These are phyloP conservation scores for Microcebus griseorufus DNA, from an alignment of 2,113 vertebrate genomes.

Conservation along the genomic window DNA sequence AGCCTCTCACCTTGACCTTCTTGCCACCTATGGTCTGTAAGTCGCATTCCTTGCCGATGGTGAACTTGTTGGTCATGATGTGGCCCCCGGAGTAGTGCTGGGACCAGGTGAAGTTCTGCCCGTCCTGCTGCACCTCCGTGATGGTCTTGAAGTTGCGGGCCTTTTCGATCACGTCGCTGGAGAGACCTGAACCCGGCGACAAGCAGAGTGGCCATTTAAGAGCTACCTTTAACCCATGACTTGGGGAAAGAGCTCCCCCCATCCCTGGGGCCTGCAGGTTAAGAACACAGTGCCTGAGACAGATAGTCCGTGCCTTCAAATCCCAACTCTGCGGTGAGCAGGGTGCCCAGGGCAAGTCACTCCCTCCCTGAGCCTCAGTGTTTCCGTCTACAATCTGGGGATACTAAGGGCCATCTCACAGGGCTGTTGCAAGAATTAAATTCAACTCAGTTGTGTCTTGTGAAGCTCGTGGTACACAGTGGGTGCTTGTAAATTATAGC, in stretches of 20 bases:
- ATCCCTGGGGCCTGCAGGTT: no score
- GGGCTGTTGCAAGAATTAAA: neutral
- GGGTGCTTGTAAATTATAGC: neutral
- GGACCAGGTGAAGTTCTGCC: constrained; percentile 91
- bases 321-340: neutral
- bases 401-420: neutral
- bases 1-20: constrained; percentile 93
- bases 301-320: neutral
- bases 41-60: constrained; percentile 89
- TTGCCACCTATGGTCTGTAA: constrained; percentile 95
- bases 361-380: neutral
- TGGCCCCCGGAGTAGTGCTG: constrained; percentile 89
- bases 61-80: constrained; percentile 91
- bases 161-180: constrained; percentile 87
- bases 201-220: neutral
- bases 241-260: neutral
- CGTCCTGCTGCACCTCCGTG: constrained; percentile 92
- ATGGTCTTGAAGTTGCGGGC: constrained; percentile 90
- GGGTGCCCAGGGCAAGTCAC: neutral
- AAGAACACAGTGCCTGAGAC: neutral
- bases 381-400: neutral
- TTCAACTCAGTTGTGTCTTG: neutral
- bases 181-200: constrained; percentile 84
- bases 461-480: neutral
- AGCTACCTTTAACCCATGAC: neutral